Evolutionary conservation across 2,888 invertebrate species (phyloP).

Genomic region (Caenorhabditis japonica): DNA sequence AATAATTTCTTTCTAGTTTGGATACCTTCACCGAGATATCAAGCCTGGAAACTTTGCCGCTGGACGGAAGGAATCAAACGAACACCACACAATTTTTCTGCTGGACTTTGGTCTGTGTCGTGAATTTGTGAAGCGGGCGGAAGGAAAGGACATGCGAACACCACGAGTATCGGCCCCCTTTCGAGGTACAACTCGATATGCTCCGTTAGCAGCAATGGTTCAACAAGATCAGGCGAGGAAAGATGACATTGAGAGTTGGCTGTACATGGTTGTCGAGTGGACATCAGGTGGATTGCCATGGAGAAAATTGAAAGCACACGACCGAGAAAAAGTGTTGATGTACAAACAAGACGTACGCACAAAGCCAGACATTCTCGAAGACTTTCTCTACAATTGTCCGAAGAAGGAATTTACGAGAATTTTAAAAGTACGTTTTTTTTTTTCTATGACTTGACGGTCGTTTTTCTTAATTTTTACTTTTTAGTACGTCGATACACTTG

Average conservation of each 20-base stretch:
- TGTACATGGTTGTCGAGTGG: constrained; percentile 74
- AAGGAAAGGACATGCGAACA: constrained; percentile 65
- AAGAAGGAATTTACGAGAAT: constrained; percentile 59
- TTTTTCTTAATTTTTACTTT: constrained; percentile 24
- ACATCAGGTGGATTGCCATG: constrained; percentile 69
- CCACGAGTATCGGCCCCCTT: constrained; percentile 65
- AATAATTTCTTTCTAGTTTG: constrained; percentile 59
- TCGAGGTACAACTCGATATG: constrained; percentile 72
- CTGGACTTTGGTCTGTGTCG: constrained; percentile 72
- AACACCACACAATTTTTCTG: constrained; percentile 67
- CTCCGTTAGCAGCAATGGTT: constrained; percentile 63
- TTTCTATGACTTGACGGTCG: neutral
- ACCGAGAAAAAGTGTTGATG: constrained; percentile 63
- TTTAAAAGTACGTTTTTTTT: constrained; percentile 20
- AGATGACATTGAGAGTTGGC: constrained; percentile 73
- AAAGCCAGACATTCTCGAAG: constrained; percentile 42
- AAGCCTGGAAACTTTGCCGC: constrained; percentile 69
- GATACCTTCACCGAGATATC: constrained; percentile 69
- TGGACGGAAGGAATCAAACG: constrained; percentile 57
- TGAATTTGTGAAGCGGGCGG: constrained; percentile 55
- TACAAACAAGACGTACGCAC: constrained; percentile 62
- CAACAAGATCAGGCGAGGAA: constrained; percentile 67
- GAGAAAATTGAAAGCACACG: constrained; percentile 57
- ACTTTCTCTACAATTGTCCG: constrained; percentile 55
- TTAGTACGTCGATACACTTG: constrained; percentile 64